Conservation (phyloP, 2,113 vertebrate genomes). For the Pterocles orientalis region DNA sequence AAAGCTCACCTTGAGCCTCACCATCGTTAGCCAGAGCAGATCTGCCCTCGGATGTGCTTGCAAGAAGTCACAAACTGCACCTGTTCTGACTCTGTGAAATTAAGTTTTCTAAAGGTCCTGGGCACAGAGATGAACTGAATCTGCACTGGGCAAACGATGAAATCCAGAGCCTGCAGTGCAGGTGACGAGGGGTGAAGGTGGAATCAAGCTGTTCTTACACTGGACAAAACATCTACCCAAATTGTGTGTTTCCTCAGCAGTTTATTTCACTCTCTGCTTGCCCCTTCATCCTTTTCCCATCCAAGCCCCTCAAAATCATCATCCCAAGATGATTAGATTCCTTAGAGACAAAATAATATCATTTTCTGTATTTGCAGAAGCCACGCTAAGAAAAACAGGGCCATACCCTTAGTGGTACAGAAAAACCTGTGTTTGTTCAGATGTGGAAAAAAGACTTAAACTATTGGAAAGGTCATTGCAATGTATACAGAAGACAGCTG, state of each 20-base stretch:
- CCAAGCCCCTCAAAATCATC: background rate
- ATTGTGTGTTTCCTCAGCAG: background rate
- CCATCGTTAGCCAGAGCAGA: background rate
- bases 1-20: background rate
- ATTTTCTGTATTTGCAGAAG: background rate
- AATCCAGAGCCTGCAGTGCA: background rate
- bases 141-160: background rate
- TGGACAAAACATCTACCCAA: background rate
- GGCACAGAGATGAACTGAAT: background rate
- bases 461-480: background rate
- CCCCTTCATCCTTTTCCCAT: background rate
- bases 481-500: background rate
- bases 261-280: background rate
- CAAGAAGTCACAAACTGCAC: background rate
- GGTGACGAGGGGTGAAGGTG: background rate
- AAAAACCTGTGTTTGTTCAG: background rate
- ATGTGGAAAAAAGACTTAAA: background rate
- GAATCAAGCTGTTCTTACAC: background rate
- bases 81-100: background rate
- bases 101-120: background rate
- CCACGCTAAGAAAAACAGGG: background rate
- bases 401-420: background rate
- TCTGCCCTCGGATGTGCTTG: background rate
- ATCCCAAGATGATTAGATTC: background rate
- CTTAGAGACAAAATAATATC: background rate